Evolutionary conservation across 2,797 vertebrate genomes (phyloP), one percentile per base, ranked within the genome.

Genomic region (Oreonectes daqikongensis): DNA sequence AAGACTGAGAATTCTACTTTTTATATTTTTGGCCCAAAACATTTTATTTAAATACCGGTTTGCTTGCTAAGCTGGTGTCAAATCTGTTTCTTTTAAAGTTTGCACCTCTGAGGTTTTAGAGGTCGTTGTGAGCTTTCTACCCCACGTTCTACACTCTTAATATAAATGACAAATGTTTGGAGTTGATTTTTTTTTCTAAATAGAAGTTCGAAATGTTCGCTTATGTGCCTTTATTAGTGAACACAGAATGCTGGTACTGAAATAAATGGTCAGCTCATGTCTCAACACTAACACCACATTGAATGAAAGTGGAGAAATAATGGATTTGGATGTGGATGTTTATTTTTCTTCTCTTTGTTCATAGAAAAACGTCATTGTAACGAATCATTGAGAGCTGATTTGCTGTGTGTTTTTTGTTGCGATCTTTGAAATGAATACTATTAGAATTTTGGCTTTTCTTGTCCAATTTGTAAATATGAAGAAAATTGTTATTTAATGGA

Each of bases 151-250:
- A 8, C 35, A 22, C 61, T 22, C 22, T 53, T 50, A 40, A 65
- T 74, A 22, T 63, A 30, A 42, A 46, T 66, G 26, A 64, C 9
- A 14, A 73, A 46, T 57, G 15, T 26, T 22, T 55, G 20, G 40
- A 50, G 1, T n/a, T n/a, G n/a, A n/a, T 32, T 22, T 4, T 20
- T 10, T 35, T 40, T 69, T 32, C 42, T 63, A 7, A 18, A 15
- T 48, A 24, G 26, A 68, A 55, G 32, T 30, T 35, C 30, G 20
- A 35, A 46, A 26, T 59, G n/a, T 67, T 76, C 63, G 63, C 24
- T 61, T 67, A 53, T 63, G 79, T 81, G 74, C 79, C 79, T 81
- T 72, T 72, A 66, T 40, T 72, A 67, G 50, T 71, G 38, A 65
- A 69, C 48, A n/a, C 63, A 61, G 57, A 35, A 79, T 53, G 24